These are phyloP conservation scores for Hypsibius dujardini DNA, from an alignment of 1,140 invertebrate species.

Conservation along the genomic window DNA sequence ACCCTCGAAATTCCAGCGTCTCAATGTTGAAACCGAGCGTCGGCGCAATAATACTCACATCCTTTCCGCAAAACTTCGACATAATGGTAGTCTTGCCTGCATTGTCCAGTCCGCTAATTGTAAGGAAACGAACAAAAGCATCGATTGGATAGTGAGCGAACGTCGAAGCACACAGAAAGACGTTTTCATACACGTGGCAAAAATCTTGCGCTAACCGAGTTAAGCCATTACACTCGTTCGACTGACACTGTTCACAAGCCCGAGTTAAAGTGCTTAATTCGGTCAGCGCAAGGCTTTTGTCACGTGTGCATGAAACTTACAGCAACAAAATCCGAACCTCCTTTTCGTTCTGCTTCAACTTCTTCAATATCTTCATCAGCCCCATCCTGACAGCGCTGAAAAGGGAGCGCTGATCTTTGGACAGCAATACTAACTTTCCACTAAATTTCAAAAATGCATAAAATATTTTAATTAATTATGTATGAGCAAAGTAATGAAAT, in stretches of 20 bases:
- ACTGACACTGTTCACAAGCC: too few species aligned
- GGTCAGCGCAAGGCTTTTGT: background rate
- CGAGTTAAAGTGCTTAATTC: too few species aligned
- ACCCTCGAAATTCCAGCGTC: conserved; percentile 78
- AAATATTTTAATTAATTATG: too few species aligned
- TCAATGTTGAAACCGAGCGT: conserved; percentile 97
- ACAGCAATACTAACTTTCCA: too few species aligned
- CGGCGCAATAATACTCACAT: conserved; percentile 84
- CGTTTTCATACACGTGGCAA: background rate
- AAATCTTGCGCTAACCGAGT: too few species aligned
- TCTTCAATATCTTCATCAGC: conserved; percentile 80
- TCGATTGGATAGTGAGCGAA: background rate
- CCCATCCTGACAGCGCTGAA: conserved; percentile 48
- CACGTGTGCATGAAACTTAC: conserved; percentile 39
- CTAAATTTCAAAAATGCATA: too few species aligned
- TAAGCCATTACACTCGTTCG: too few species aligned
- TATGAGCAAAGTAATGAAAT: too few species aligned
- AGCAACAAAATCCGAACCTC: conserved; percentile 89
- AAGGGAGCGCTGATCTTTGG: too few species aligned
- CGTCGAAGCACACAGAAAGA: background rate
- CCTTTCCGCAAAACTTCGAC: conserved; percentile 90
- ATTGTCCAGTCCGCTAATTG: conserved; percentile 78
- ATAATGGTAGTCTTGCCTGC: conserved; percentile 96
- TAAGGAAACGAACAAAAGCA: conserved; percentile 24
- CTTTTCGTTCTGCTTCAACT: conserved; percentile 92